Conservation (phyloP, 1,140 invertebrate species). For the Danaus plexippus region DNA sequence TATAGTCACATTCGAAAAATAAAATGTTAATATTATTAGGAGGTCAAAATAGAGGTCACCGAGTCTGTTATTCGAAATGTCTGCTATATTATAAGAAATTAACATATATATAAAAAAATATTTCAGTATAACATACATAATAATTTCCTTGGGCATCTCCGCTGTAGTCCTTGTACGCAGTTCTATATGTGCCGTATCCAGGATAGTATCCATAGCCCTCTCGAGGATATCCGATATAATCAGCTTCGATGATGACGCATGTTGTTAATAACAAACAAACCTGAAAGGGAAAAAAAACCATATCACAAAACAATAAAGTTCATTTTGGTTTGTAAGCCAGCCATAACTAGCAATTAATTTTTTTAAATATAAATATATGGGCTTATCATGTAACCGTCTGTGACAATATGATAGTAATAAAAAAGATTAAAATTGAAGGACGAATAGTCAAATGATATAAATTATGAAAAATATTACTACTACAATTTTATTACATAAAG, state of each 20-base stretch:
- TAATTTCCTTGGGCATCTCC: conserved; percentile 35
- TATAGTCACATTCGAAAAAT: too few species aligned
- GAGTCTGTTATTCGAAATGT: too few species aligned
- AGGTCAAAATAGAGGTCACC: too few species aligned
- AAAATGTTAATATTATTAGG: too few species aligned
- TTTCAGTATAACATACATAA: conserved; percentile 31
- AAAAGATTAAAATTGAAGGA: too few species aligned
- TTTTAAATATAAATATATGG: too few species aligned
- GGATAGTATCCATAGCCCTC: conserved; percentile 24
- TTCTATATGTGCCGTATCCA: conserved; percentile 24
- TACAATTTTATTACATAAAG: conserved; percentile 27
- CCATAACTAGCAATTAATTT: too few species aligned
- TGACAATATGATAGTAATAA: too few species aligned
- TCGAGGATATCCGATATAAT: conserved; percentile 33
- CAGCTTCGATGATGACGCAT: conserved; percentile 36
- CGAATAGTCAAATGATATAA: too few species aligned
- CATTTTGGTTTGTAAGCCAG: not conserved
- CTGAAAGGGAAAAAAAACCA: conserved; percentile 27
- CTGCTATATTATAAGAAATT: too few species aligned
- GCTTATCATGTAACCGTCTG: too few species aligned
- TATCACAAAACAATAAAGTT: not conserved
- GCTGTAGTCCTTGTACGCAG: conserved; percentile 16
- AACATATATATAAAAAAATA: too few species aligned
- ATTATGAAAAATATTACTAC: not conserved
- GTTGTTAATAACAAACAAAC: conserved; percentile 33